Percentiles rank a stretch among this genome's conserved stretches.
phyloP scores from a whole-genome alignment of 2,888 invertebrate genomes.

The Cybosia mesomella region DNA sequence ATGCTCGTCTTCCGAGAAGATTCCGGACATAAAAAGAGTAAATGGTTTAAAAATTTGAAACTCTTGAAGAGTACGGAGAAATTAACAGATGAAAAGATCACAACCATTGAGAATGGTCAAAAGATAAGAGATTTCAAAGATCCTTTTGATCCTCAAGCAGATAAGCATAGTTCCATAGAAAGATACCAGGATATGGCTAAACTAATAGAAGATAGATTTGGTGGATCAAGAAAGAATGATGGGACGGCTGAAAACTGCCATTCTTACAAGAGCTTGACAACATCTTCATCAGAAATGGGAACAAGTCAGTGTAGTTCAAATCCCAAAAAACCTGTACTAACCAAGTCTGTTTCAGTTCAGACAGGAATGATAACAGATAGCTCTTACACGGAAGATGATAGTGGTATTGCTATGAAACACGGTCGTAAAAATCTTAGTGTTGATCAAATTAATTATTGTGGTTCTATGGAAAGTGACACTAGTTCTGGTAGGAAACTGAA shows the following conservation, averaged over 20 bases:
- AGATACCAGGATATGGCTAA: conserved; percentile 91
- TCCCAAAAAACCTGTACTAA: conserved; percentile 81
- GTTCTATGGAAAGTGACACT: conserved; percentile 83
- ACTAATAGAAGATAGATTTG: conserved; percentile 89
- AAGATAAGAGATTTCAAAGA: conserved; percentile 82
- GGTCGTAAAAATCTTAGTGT: conserved; percentile 83
- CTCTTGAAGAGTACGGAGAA: conserved; percentile 82
- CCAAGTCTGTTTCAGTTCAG: conserved; percentile 85
- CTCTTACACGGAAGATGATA: conserved; percentile 71
- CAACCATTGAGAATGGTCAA: conserved; percentile 74
- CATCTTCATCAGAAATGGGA: conserved; percentile 86
- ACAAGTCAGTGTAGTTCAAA: conserved; percentile 83
- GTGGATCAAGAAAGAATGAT: conserved; percentile 80
- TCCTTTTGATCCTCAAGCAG: conserved; percentile 87
- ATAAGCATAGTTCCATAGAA: conserved; percentile 90
- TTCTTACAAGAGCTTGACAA: conserved; percentile 84
- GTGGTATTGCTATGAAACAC: conserved; percentile 80
- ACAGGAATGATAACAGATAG: conserved; percentile 84
- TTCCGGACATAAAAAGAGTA: conserved; percentile 85
- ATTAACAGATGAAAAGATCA: conserved; percentile 79
- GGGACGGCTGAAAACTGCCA: conserved; percentile 83
- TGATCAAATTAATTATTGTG: conserved; percentile 84
- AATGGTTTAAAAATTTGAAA: conserved; percentile 89
- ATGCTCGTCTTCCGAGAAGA: conserved; percentile 85
- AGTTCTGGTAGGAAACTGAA: conserved; percentile 83